Evolutionary conservation across 1,140 invertebrate genomes (phyloP).

Genomic region (Arctopsyche grandis): DNA sequence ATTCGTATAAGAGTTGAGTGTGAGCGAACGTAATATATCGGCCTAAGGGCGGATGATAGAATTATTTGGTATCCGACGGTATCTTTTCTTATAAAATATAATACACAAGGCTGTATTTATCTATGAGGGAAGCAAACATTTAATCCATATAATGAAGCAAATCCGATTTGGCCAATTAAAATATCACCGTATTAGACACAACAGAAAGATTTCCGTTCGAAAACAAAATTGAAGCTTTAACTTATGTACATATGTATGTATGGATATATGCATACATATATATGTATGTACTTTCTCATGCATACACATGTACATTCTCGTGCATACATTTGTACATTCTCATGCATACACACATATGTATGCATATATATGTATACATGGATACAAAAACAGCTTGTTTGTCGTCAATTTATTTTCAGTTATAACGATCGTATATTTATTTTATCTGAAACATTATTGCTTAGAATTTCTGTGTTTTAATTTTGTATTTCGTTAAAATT

Average conservation of each 20-base stretch:
- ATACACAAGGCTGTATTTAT: neutral
- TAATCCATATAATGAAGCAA: slow-evolving; percentile 58
- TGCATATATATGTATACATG: neutral
- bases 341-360: too few relatives aligned
- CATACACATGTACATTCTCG: too few relatives aligned
- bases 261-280: slow-evolving; percentile 39
- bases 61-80: slow-evolving; percentile 24
- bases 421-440: too few relatives aligned
- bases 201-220: slow-evolving; percentile 42
- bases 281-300: slow-evolving; percentile 27
- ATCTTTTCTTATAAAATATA: neutral
- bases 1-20: neutral
- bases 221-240: neutral
- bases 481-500: too few relatives aligned
- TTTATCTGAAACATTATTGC: too few relatives aligned
- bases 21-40: slow-evolving; percentile 13
- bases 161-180: slow-evolving; percentile 61
- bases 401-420: too few relatives aligned
- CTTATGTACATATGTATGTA: slow-evolving; percentile 34
- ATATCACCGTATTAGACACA: slow-evolving; percentile 53
- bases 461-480: too few relatives aligned
- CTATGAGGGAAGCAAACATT: slow-evolving; percentile 34
- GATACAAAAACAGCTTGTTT: too few relatives aligned
- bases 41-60: slow-evolving; percentile 28
- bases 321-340: too few relatives aligned